A percentile compares a stretch with the other conserved stretches of the same genome.
These are phyloP conservation scores for Ametastegia equiseti DNA, from an alignment of 2,888 invertebrate genomes.

Conservation along the genomic window DNA sequence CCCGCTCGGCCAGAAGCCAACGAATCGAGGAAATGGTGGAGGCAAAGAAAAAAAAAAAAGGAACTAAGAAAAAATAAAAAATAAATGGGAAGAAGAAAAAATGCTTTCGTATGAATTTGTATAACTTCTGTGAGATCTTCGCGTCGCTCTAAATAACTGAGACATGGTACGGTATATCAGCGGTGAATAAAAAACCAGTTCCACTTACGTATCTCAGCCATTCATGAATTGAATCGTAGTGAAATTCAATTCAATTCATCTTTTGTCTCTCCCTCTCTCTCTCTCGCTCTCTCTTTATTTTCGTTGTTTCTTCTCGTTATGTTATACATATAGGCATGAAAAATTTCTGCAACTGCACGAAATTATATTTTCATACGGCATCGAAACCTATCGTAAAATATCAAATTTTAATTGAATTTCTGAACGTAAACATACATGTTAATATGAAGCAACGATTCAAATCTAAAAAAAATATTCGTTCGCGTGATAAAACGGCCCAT, in stretches of 20 bases:
- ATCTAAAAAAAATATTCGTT: neutral
- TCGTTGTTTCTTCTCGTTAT: neutral
- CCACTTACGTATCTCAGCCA: neutral
- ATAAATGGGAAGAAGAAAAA: no score
- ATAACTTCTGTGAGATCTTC: neutral
- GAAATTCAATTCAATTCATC: neutral
- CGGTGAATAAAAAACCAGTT: slow-evolving; percentile 4
- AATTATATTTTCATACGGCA: neutral
- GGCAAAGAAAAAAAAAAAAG: neutral
- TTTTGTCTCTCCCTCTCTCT: no score
- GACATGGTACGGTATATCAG: neutral
- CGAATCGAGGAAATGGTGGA: neutral
- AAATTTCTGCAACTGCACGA: neutral
- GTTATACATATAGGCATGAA: neutral
- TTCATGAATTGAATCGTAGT: neutral
- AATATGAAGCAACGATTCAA: neutral
- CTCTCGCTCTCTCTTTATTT: neutral
- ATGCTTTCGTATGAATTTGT: no score
- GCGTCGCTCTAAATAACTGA: neutral
- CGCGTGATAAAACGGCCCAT: neutral
- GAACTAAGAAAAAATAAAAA: no score
- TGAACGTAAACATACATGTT: no score
- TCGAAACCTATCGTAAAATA: neutral
- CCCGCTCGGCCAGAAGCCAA: neutral
- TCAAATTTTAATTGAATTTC: neutral